A percentile compares a stretch with the other conserved stretches of the same genome.
phyloP scores from a whole-genome alignment of 1,140 invertebrate genomes.

The Scaptomyza hsui region DNA sequence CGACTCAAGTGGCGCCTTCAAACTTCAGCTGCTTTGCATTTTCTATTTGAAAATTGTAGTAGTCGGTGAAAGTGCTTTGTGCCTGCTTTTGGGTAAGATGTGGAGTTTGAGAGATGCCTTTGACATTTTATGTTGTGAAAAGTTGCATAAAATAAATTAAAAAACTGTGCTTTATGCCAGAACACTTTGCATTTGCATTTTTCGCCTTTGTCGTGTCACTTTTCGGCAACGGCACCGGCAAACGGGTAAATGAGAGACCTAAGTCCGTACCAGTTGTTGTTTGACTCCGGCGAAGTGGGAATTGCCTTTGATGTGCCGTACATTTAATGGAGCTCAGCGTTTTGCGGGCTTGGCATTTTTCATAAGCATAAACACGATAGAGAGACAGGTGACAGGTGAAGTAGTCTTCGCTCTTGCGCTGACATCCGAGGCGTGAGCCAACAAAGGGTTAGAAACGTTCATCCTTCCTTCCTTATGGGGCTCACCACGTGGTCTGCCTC shows the following conservation, averaged over 20 bases:
- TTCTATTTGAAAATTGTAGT: conserved; percentile 43
- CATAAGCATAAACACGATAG: conserved; percentile 50
- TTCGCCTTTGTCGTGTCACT: conserved; percentile 65
- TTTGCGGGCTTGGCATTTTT: conserved; percentile 47
- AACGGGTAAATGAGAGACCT: conserved; percentile 48
- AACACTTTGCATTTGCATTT: conserved; percentile 63
- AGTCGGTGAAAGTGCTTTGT: conserved; percentile 31
- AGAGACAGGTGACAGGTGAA: conserved; percentile 53
- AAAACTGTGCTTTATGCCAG: conserved; percentile 64
- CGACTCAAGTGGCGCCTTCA: conserved; percentile 16
- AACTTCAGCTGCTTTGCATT: conserved; percentile 8
- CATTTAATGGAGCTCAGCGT: conserved; percentile 44
- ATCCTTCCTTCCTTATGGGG: conserved; percentile 11
- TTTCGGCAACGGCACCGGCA: conserved; percentile 20
- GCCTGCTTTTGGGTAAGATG: neutral
- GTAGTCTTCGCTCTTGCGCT: conserved; percentile 42
- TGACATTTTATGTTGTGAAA: conserved; percentile 61
- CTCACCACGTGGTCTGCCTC: conserved; percentile 49
- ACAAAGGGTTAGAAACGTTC: conserved; percentile 65
- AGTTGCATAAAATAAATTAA: conserved; percentile 79
- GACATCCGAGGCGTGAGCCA: conserved; percentile 45
- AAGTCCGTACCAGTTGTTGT: neutral
- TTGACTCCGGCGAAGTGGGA: conserved; percentile 38
- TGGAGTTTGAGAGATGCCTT: conserved; percentile 42
- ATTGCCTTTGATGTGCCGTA: conserved; percentile 71